Evolutionary conservation across 2,797 vertebrate species (phyloP), one percentile per base, ranked within the genome.

Genomic region (Characodon lateralis): DNA sequence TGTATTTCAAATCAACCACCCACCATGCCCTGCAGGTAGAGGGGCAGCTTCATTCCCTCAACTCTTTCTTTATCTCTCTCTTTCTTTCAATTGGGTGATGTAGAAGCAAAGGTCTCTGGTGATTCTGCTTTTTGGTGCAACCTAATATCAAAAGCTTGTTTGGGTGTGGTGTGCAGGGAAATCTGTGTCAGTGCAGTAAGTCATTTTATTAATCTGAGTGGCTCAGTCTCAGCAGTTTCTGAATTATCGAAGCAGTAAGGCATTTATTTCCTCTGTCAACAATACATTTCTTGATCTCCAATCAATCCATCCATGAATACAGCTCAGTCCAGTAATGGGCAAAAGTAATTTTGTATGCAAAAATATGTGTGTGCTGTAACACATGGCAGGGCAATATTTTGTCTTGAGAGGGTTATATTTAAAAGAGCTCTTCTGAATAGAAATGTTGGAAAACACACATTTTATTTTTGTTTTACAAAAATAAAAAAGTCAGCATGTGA

Each of bases 1-100:
- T 77, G 59, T 51, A 76, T 78, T 88, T 86, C 20, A 81, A 85
- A 88, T 88, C 79, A 84, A 46, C 84, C 87, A 82, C 71, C 71
- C 75, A 85, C 86, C 78, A 83, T 75, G 1, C 72, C 69, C 70
- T 59, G 69, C 81, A 73, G 78, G 24, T 53, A 79, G 66, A 77
- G 77, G 72, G 18, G 16, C 56, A 76, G 16, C 69, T 88, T 71
- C 51, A 39, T 41, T 83, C 80, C 66, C 43, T 39, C 61, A 87
- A 79, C 63, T 71, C 73, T 66, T 22, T 35, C 48, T 70, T 5
- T 39, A 28, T 71, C n/a, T 48, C 12, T 53, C 7, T 22, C 61
- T 53, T 39, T 63, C 53, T 39, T 63, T 55, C 20, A 58, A 43
- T 65, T 73, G 6, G n/a, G 24, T 43, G 22, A 28, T 20, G 69